Evolutionary conservation across 2,797 vertebrate species (phyloP), one percentile per base, ranked within the genome.

Genomic region (Tiaroga cobitis): DNA sequence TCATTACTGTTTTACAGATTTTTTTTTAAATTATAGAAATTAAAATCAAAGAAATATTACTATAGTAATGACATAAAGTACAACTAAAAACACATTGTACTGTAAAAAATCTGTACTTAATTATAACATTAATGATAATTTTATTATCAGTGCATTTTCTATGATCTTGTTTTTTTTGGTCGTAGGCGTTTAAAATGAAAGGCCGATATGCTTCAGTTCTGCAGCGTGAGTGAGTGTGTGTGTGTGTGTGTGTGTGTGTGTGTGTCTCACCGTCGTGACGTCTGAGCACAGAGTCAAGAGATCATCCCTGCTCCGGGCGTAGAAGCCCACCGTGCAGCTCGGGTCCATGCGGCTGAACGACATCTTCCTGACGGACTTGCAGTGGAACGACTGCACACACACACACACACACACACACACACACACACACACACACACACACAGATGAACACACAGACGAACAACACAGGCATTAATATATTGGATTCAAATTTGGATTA

Each of bases 291-390:
- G 93, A 0, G 82, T 89, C 34, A 96, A 94, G 89, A 98, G 96
- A 68, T 96, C 96, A 39, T 87, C 94, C 56, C 92, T 92, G 89
- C 92, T 92, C 80, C 93, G 93, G 18, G 96, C 95, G 0, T 97
- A 98, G 90, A 98, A 98, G 0, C 97, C 97, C 8, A 98, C 93
- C 0, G 97, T 96, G 49, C 97, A 98, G 94, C 97, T 98, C 37
- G 97, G 97, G 91, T 98, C 97, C 96, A 98, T 97, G 88, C 96
- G 96, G 51, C 92, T 88, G 68, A 98, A 96, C 34, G 95, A 5
- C 93, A 97, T 96, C 89, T 97, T 98, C 90, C 96, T 95, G 1
- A 96, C 97, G 4, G 94, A 92, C 86, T 95, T 95, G 91, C 97
- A 98, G 87, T 97, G 97, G 92, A 97, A 98, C 0, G 97, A 96